Percentiles rank a stretch among this genome's conserved stretches.
These are phyloP conservation scores for Gambelia wislizenii DNA, from an alignment of 2,797 vertebrate species.

Conservation along the genomic window DNA sequence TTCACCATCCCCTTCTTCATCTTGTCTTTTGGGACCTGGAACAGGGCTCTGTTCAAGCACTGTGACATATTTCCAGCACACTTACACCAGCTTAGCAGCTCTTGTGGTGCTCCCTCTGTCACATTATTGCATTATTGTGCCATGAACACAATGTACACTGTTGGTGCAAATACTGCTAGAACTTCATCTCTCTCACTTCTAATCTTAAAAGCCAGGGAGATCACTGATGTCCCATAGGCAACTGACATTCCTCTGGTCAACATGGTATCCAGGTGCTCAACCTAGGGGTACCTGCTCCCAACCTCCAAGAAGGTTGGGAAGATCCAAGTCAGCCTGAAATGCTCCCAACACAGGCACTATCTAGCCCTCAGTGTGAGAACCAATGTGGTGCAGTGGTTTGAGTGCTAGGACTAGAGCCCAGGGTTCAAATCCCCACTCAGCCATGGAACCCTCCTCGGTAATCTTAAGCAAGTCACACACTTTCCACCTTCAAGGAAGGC, in stretches of 20 bases:
- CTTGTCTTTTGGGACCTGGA: background rate
- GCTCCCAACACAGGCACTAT: background rate
- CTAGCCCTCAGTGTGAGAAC: background rate
- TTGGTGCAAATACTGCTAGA: background rate
- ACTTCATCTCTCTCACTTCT: background rate
- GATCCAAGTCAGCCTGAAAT: background rate
- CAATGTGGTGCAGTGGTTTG: too few relatives aligned
- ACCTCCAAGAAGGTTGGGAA: background rate
- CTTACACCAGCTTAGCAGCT: background rate
- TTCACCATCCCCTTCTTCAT: background rate
- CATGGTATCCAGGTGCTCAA: background rate
- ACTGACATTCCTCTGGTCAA: background rate
- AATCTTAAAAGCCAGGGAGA: background rate
- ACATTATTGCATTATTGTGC: background rate
- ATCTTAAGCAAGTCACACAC: too few relatives aligned
- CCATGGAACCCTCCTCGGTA: too few relatives aligned
- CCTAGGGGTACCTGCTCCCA: background rate
- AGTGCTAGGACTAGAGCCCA: too few relatives aligned
- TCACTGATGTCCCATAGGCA: background rate
- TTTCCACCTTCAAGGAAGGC: too few relatives aligned
- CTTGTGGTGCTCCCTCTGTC: background rate
- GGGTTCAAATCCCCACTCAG: too few relatives aligned
- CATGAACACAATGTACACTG: background rate
- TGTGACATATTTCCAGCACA: background rate
- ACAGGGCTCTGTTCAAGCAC: background rate